Percentiles rank a stretch among this genome's conserved stretches.
phyloP scores from a whole-genome alignment of 2,888 invertebrate species.

The Lasioglossum lativentre region DNA sequence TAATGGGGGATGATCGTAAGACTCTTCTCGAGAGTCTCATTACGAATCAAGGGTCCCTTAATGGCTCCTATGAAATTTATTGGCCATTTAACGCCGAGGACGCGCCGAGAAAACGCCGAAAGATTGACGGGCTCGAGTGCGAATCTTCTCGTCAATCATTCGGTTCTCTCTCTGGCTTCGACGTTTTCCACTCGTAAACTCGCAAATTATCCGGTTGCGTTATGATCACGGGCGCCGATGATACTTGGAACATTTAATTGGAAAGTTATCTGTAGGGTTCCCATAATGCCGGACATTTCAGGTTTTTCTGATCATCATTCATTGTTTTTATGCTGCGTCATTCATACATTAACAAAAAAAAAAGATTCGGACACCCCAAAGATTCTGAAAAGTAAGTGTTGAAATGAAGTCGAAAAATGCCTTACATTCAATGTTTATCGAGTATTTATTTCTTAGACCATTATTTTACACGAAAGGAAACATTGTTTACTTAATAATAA shows the following conservation, averaged over 20 bases:
- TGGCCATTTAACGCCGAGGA: constrained; percentile 77
- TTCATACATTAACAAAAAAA: too few species aligned
- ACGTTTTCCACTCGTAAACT: constrained; percentile 31
- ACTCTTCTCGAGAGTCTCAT: constrained; percentile 80
- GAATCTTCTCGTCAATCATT: constrained; percentile 72
- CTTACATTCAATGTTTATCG: too few species aligned
- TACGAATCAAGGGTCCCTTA: constrained; percentile 79
- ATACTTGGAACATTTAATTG: not conserved
- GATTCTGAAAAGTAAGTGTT: too few species aligned
- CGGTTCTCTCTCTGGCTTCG: constrained; percentile 7
- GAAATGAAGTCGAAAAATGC: too few species aligned
- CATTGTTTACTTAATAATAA: too few species aligned
- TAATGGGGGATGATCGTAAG: constrained; percentile 81
- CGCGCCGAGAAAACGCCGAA: constrained; percentile 62
- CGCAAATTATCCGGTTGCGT: constrained; percentile 24
- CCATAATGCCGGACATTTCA: not conserved
- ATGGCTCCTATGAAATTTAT: constrained; percentile 78
- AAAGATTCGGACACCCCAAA: too few species aligned
- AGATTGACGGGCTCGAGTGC: constrained; percentile 76
- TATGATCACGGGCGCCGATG: not conserved
- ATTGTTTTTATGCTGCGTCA: not conserved
- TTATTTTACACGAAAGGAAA: too few species aligned
- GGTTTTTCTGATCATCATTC: too few species aligned
- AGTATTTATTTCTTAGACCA: too few species aligned
- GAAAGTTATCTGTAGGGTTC: not conserved